Percentiles rank a stretch among this genome's conserved stretches.
Evolutionary conservation across 2,797 vertebrate genomes (phyloP).

Genomic region (Lagorchestes hirsutus): DNA sequence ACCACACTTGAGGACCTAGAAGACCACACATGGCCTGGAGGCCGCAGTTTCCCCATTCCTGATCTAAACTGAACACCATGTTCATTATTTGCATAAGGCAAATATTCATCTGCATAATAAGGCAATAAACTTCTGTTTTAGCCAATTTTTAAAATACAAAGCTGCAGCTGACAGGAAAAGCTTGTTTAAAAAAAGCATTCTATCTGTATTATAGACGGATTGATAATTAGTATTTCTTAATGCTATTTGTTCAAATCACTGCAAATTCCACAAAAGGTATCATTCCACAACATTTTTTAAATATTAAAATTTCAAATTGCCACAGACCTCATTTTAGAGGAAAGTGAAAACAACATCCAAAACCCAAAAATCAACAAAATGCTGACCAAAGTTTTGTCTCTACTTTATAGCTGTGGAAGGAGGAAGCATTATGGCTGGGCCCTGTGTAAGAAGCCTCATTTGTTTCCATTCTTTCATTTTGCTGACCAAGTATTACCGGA

Average conservation of each 20-base stretch:
- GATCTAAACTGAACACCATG: too few species aligned
- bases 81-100: background rate
- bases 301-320: background rate
- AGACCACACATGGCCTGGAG: too few species aligned
- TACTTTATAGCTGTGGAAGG: background rate
- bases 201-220: background rate
- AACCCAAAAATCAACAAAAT: background rate
- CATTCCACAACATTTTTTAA: background rate
- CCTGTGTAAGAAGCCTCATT: background rate
- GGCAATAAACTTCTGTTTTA: background rate
- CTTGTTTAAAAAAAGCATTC: background rate
- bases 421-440: background rate
- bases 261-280: background rate
- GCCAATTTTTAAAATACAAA: background rate
- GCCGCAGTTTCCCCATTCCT: too few species aligned
- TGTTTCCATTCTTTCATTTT: background rate
- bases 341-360: background rate
- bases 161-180: background rate
- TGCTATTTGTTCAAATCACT: background rate
- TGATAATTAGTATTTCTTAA: background rate
- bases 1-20: too few species aligned
- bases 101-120: background rate
- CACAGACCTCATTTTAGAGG: background rate
- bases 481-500: background rate
- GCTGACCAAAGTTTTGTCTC: background rate